phyloP scores from a whole-genome alignment of 1,140 invertebrate species.

The Eriosoma lanigerum region DNA sequence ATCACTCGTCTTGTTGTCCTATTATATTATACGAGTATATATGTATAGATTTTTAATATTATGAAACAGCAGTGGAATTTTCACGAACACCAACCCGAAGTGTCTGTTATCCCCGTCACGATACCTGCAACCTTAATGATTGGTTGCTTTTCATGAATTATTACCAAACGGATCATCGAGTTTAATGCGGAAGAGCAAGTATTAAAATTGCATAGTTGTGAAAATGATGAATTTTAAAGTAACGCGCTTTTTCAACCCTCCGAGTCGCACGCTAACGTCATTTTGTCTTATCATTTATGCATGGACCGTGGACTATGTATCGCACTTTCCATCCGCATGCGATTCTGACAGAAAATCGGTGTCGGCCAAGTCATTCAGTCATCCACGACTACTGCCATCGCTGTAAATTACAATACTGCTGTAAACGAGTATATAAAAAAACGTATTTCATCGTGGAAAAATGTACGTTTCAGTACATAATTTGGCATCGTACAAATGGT shows the following conservation, averaged over 20 bases:
- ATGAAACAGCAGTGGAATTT: background rate
- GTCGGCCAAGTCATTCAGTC: no score
- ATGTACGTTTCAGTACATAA: background rate
- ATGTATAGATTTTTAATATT: constrained; percentile 3
- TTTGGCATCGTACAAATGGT: background rate
- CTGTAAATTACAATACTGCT: background rate
- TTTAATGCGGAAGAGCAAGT: background rate
- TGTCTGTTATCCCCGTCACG: background rate
- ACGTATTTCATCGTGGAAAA: background rate
- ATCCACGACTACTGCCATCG: background rate
- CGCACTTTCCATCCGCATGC: background rate
- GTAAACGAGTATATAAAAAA: background rate
- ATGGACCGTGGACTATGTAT: background rate
- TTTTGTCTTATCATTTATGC: constrained; percentile 27
- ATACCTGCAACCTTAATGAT: background rate
- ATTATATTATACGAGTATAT: background rate
- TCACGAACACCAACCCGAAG: background rate
- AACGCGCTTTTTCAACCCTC: background rate
- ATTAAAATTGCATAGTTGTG: constrained; percentile 8
- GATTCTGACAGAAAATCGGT: background rate
- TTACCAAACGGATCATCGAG: background rate
- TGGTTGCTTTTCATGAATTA: background rate
- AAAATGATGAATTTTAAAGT: constrained; percentile 31
- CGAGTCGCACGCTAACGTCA: constrained; percentile 7
- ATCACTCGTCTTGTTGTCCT: background rate